phyloP scores from a whole-genome alignment of 1,140 invertebrate species.

The Neotoxoptera formosana region DNA sequence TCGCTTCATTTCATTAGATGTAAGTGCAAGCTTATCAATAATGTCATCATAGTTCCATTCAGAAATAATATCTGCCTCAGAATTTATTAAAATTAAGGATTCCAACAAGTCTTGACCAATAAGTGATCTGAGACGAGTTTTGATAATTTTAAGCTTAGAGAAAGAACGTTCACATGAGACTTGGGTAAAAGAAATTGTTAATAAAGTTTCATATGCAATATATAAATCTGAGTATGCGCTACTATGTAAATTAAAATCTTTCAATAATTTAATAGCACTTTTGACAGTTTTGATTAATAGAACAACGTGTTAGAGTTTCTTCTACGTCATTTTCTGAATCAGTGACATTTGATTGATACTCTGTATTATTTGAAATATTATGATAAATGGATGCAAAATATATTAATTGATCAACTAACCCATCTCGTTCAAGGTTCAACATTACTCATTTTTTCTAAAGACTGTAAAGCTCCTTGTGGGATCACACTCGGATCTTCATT shows the following conservation, averaged over 20 bases:
- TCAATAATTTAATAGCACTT: not conserved
- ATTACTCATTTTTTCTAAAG: not conserved
- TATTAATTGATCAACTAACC: no score
- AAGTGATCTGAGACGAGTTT: not conserved
- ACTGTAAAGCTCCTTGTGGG: not conserved
- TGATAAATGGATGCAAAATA: no score
- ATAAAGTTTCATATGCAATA: not conserved
- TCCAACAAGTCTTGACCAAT: not conserved
- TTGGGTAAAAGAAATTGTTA: not conserved
- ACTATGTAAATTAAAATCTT: constrained; percentile 5
- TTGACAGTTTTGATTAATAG: not conserved
- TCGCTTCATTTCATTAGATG: not conserved
- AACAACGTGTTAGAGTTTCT: not conserved
- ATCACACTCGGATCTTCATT: not conserved
- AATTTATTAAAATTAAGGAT: constrained; percentile 1
- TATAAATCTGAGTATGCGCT: not conserved
- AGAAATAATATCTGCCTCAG: not conserved
- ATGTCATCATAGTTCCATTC: not conserved
- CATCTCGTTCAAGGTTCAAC: not conserved
- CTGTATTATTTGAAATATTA: no score
- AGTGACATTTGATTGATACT: no score
- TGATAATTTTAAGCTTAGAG: not conserved
- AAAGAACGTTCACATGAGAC: not conserved
- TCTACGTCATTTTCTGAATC: not conserved
- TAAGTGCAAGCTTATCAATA: not conserved